Evolutionary conservation across 2,797 vertebrate genomes (phyloP).

Genomic region (Enteromius radiatus): DNA sequence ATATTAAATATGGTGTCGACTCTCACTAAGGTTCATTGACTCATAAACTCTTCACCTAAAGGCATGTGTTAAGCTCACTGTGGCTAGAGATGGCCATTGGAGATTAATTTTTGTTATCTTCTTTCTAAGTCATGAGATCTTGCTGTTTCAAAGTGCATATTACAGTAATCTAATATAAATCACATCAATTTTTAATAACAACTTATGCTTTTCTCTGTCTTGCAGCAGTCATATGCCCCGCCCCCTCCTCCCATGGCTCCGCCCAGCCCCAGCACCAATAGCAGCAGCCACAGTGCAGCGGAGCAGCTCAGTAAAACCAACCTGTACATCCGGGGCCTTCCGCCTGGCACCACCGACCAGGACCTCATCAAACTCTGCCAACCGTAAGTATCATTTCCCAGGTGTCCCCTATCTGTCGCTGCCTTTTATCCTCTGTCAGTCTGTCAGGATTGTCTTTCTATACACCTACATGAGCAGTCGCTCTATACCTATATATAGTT

Average conservation of each 20-base stretch:
- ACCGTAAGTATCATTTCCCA: slow-evolving; percentile 85
- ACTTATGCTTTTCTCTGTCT: slow-evolving; percentile 58
- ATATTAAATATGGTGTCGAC: background rate
- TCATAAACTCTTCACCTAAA: slow-evolving; percentile 14
- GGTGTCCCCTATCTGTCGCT: slow-evolving; percentile 37
- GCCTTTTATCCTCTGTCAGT: slow-evolving; percentile 15
- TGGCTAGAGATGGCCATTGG: background rate
- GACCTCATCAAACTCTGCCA: slow-evolving; percentile 99
- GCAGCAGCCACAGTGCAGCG: slow-evolving; percentile 89
- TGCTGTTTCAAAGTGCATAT: background rate
- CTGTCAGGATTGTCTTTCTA: background rate
- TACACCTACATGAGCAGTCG: slow-evolving; percentile 4
- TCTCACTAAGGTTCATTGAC: slow-evolving; percentile 1
- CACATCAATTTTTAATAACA: slow-evolving; percentile 23
- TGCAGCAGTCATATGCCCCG: slow-evolving; percentile 98
- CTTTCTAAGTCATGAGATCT: background rate
- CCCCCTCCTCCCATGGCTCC: slow-evolving; percentile 97
- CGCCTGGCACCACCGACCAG: slow-evolving; percentile 97
- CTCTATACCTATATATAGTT: slow-evolving; percentile 44
- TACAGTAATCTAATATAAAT: slow-evolving; percentile 10
- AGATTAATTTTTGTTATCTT: background rate
- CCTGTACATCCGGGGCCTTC: slow-evolving; percentile 98
- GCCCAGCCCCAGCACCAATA: slow-evolving; percentile 96
- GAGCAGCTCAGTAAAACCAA: slow-evolving; percentile 99
- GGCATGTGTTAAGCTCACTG: background rate